Conservation (phyloP, 35 echinoderm and acorn worm genomes). For the Apostichopus parvimensis region DNA sequence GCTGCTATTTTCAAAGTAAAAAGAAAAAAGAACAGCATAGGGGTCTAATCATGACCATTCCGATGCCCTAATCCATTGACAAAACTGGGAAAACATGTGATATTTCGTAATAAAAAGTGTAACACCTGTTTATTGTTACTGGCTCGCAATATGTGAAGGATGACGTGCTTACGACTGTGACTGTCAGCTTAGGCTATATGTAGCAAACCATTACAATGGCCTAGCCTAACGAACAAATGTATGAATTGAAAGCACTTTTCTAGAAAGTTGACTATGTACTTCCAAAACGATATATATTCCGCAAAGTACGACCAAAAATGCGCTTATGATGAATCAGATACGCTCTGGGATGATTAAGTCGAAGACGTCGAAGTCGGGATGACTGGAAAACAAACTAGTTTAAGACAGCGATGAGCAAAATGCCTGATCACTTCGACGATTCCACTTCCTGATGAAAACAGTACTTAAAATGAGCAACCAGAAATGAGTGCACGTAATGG, state of each 20-base stretch:
- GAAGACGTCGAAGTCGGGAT: neutral
- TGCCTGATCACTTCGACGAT: neutral
- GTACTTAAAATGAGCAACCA: neutral
- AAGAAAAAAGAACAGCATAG: too few species aligned
- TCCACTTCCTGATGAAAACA: constrained; percentile 2
- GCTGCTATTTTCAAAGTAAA: too few species aligned
- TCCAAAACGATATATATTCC: neutral
- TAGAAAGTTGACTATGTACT: neutral
- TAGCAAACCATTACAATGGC: neutral
- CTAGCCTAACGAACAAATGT: neutral
- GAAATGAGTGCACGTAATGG: too few species aligned
- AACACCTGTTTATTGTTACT: constrained; percentile 2
- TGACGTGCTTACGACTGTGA: neutral
- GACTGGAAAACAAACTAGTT: neutral
- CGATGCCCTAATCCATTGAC: neutral
- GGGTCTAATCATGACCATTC: neutral
- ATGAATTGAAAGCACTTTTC: neutral
- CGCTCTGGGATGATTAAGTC: neutral
- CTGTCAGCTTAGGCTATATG: neutral
- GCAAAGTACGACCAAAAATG: neutral
- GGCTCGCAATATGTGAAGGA: neutral
- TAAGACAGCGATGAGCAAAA: neutral
- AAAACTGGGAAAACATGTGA: neutral
- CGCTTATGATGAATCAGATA: neutral
- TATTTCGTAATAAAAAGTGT: neutral